These are phyloP conservation scores for Brachionus sp. DNA, from an alignment of 1,140 invertebrate genomes.

Conservation along the genomic window DNA sequence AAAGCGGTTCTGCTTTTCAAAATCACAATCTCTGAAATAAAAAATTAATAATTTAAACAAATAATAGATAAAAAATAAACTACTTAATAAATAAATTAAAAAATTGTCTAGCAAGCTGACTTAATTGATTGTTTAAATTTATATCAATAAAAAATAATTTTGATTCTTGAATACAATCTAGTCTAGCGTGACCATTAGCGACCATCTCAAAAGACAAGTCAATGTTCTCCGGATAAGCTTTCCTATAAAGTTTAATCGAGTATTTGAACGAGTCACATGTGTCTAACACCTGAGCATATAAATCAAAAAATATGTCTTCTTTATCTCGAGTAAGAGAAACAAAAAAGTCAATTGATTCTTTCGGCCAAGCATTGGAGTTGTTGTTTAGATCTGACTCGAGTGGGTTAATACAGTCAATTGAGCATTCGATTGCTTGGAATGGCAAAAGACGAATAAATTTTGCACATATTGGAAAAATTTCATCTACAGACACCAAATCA, in stretches of 20 bases:
- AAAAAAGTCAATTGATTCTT: background rate
- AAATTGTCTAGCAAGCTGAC: background rate
- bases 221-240: background rate
- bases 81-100: slow-evolving; percentile 21
- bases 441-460: slow-evolving; percentile 15
- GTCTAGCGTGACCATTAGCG: background rate
- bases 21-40: background rate
- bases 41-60: background rate
- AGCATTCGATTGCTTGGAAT: slow-evolving; percentile 42
- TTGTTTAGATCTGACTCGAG: background rate
- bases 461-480: background rate
- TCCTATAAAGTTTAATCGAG: background rate
- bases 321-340: background rate
- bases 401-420: background rate
- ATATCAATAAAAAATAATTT: background rate
- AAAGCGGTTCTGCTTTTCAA: background rate
- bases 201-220: background rate
- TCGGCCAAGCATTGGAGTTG: background rate
- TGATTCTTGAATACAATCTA: background rate
- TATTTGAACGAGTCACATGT: slow-evolving; percentile 8
- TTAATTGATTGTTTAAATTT: background rate
- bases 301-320: background rate
- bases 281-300: background rate
- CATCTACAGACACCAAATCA: background rate
- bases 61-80: background rate